Evolutionary conservation across 2,113 vertebrate genomes (phyloP), one percentile per base, ranked within the genome.

Genomic region (Grammomys surdaster): DNA sequence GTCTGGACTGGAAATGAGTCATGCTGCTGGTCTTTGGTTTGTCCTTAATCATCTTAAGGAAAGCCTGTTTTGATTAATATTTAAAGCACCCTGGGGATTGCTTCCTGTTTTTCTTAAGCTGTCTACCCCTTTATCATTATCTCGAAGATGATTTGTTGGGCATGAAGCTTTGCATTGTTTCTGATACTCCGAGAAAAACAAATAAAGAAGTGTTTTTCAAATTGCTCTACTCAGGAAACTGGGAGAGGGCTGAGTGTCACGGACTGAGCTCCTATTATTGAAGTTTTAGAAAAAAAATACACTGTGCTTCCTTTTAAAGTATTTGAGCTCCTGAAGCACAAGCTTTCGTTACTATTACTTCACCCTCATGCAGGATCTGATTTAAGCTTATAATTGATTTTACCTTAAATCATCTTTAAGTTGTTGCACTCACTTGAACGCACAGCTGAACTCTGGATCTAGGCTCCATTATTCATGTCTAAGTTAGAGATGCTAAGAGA

Each of bases 61-160:
- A 88, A 95, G 73, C 91, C 88, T 96, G 88, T 89, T 97, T 97
- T 94, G 96, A 97, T 95, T 94, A 96, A 95, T 96, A 95, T 94
- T 90, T 97, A 97, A 98, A 98, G 91, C 80, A 87, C 60, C 88
- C 26, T 93, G n/a, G 97, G 97, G 90, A 86, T 90, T 97, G 65
- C 88, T 97, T 97, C 82, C 95, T 95, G 86, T 97, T 97, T 96
- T 96, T 67, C 80, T 92, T 93, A 73, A 63, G 82, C 93, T 95
- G 51, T 56, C 78, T 96, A 87, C 86, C 31, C 70, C 19, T 51
- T 93, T 96, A 86, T 63, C 89, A 73, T 94, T 73, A 94, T 93
- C 97, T 96, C 80, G 84, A 3, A 8, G 95, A 95, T 97, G 89
- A 97, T 97, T 97, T 97, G 89, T 97, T 93, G 93, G 95, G 11